Percentiles rank a stretch among this genome's conserved stretches.
Evolutionary conservation across 2,113 vertebrate genomes (phyloP).

Genomic region (Sturnira hondurensis): DNA sequence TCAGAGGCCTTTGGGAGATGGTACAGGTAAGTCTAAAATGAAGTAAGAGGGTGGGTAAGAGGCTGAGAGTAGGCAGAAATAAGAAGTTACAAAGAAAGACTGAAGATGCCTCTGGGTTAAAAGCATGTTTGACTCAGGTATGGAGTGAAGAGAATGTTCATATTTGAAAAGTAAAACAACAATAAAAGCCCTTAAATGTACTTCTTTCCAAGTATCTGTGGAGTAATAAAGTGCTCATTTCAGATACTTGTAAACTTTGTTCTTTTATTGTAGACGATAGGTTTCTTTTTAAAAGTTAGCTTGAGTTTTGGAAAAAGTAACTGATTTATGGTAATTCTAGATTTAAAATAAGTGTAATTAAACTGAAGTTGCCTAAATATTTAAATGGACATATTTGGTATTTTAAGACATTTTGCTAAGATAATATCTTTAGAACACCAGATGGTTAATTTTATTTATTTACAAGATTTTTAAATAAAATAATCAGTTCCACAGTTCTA

Average conservation of each 20-base stretch:
- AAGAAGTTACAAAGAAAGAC: neutral
- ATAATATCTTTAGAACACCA: neutral
- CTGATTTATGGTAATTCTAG: neutral
- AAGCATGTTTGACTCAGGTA: neutral
- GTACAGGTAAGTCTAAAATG: neutral
- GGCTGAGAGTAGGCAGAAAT: neutral
- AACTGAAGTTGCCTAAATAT: constrained; percentile 32
- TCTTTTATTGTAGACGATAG: neutral
- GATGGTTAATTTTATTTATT: neutral
- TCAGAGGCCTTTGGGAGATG: neutral
- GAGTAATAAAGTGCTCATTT: neutral
- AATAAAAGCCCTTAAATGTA: neutral
- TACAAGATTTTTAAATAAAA: constrained; percentile 1
- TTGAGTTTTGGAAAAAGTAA: neutral
- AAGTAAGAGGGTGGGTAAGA: neutral
- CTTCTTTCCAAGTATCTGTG: neutral
- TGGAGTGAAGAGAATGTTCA: neutral
- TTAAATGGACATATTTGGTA: neutral
- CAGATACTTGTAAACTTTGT: neutral
- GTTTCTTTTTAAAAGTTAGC: constrained; percentile 17
- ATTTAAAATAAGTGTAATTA: constrained; percentile 21
- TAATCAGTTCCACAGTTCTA: neutral
- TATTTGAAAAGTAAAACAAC: neutral
- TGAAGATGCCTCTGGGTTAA: neutral
- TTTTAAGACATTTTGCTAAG: neutral